Evolutionary conservation across 2,113 vertebrate genomes (phyloP).

Genomic region (Lophotis ruficrista): DNA sequence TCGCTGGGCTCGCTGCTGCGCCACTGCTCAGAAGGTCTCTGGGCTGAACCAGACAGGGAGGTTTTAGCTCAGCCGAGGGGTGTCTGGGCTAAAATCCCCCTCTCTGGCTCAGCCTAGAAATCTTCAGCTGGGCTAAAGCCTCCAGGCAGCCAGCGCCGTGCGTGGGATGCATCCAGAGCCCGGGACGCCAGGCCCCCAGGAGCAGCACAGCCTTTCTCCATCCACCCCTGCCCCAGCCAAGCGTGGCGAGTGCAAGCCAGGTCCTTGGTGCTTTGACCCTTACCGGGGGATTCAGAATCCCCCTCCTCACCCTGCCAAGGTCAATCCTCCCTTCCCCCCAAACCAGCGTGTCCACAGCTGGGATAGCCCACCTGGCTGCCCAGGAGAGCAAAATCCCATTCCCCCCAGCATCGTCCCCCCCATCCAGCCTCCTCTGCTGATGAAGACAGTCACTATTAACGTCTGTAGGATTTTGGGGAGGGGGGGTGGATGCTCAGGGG

Average conservation of each 20-base stretch:
- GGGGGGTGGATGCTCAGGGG: neutral
- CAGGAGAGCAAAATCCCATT: neutral
- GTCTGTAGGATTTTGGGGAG: neutral
- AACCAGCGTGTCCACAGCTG: neutral
- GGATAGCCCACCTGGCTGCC: neutral
- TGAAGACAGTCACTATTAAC: neutral
- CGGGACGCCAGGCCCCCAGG: neutral
- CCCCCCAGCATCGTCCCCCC: neutral
- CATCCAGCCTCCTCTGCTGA: neutral
- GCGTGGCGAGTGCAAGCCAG: neutral
- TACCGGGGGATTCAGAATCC: fast-evolving
- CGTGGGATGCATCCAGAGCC: fast-evolving
- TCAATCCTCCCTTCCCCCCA: neutral
- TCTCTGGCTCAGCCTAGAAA: neutral
- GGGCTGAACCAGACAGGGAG: neutral
- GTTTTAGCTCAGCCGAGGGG: neutral
- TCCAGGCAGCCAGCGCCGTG: neutral
- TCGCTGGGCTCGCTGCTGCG: fast-evolving
- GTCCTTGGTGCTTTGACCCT: neutral
- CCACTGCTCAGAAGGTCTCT: neutral
- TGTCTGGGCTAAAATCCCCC: neutral
- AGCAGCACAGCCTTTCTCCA: neutral
- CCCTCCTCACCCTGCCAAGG: neutral
- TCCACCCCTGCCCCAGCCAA: neutral
- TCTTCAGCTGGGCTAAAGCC: neutral